Base-by-base conservation (phyloP, 2,113 vertebrate genomes). In the Struthidea cinerea region DNA sequence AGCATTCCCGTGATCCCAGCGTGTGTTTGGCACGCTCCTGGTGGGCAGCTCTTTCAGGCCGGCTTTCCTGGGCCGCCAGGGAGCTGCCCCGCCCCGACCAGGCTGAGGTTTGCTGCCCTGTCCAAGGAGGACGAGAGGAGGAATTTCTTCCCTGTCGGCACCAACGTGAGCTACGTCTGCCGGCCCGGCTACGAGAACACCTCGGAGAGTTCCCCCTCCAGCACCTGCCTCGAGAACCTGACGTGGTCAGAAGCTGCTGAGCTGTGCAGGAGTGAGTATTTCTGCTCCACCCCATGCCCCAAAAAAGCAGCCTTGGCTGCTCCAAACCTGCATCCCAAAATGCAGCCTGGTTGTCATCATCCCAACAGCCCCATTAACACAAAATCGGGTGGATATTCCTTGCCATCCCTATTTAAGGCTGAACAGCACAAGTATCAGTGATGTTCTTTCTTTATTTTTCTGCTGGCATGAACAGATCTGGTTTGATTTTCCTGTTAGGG, bases 231-330 rank as follows among this genome's bases (percentile, higher is more conserved):
- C 1, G 55, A 93, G 16, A 75, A 78, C 80, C 88, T 97, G 84
- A 24, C 2, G 6, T 97, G 97, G 97, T 95, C 96, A 0, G 50
- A 87, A 35, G 65, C 82, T 4, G 78, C 95, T 4, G 84, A 93
- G 74, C 88, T 96, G 32, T 97, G 97, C 92, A 71, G 78, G 84
- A 95, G 97, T 97, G 92, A 97, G 97, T 95, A 59, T 41, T 33
- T 8, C 47, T 15, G 83, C 53, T 49, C 57, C 2, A 10, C 35
- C 37, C 52, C 3, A 0, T 20, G 23, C 8, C 21, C 52, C 4
- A 1, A 3, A 57, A 50, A 42, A 13, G 24, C 65, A 19, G 49
- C 16, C 11, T 57, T 10, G n/a, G 41, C 41, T 44, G 73, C 18
- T 68, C 47, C 70, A 68, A 37, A 0, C 16, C 52, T 3, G 1